These are phyloP conservation scores for Hozukius guyotensis DNA, from an alignment of 2,797 vertebrate genomes.

Conservation along the genomic window DNA sequence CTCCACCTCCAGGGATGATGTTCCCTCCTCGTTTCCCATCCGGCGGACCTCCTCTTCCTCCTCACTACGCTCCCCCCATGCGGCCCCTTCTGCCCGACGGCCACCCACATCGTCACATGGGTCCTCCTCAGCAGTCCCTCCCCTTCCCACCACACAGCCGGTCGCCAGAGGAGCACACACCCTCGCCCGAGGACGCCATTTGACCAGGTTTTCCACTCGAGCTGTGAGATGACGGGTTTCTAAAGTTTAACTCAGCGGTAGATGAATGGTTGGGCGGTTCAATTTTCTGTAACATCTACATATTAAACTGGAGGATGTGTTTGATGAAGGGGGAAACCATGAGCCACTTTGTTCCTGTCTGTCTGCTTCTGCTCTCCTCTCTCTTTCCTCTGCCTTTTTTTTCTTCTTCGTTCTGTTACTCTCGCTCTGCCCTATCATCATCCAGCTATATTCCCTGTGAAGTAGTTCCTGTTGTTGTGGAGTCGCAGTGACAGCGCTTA, in stretches of 20 bases:
- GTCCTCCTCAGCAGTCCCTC: slow-evolving; percentile 44
- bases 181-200: slow-evolving; percentile 64
- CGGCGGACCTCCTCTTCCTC: slow-evolving; percentile 51
- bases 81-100: slow-evolving; percentile 30
- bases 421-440: neutral
- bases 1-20: slow-evolving; percentile 68
- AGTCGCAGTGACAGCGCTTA: neutral
- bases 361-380: neutral
- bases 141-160: slow-evolving; percentile 49
- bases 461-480: neutral
- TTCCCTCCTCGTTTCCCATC: slow-evolving; percentile 68
- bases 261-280: neutral
- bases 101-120: slow-evolving; percentile 50
- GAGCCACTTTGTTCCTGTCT: neutral
- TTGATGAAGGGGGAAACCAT: slow-evolving; percentile 17
- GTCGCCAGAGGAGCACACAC: slow-evolving; percentile 47
- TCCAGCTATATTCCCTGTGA: neutral
- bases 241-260: neutral
- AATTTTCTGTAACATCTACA: slow-evolving; percentile 16
- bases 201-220: slow-evolving; percentile 27
- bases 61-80: slow-evolving; percentile 52
- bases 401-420: neutral
- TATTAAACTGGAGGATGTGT: slow-evolving; percentile 20
- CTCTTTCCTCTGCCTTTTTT: neutral
- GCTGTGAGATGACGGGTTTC: slow-evolving; percentile 4